Conservation (phyloP, 2,888 invertebrate species). For the Pocota personata region DNA sequence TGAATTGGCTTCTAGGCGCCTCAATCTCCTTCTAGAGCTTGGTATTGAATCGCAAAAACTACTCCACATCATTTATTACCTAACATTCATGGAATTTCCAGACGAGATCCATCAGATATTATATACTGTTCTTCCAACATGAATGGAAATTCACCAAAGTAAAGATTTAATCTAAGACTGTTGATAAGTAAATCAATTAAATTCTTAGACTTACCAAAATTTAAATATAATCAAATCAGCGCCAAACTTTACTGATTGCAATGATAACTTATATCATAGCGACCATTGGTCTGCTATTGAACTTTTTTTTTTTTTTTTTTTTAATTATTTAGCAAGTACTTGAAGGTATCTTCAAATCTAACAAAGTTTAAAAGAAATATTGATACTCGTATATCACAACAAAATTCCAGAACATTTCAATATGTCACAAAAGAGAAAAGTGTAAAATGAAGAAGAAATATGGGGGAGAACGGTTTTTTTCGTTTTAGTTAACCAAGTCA, state of each 20-base stretch:
- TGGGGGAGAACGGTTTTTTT: background rate
- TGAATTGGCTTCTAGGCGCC: background rate
- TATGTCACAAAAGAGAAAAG: background rate
- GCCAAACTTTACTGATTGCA: background rate
- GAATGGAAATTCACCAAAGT: conserved; percentile 5
- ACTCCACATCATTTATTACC: background rate
- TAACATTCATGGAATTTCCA: background rate
- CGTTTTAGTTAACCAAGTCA: conserved; percentile 41
- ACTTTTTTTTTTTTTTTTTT: background rate
- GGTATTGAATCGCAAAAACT: background rate
- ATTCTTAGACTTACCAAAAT: background rate
- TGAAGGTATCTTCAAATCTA: background rate
- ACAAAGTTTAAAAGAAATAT: background rate
- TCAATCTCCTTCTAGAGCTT: background rate
- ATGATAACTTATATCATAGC: background rate
- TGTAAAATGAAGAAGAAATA: background rate
- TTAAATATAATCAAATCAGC: conserved; percentile 14
- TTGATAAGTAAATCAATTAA: conserved; percentile 29
- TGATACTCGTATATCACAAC: too few relatives aligned
- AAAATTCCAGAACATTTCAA: background rate
- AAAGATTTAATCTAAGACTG: background rate
- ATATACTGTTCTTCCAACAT: background rate
- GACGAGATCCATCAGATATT: background rate
- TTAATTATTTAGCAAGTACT: background rate
- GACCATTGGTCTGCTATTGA: background rate